Percentiles rank a stretch among this genome's conserved stretches.
phyloP scores from a whole-genome alignment of 1,140 invertebrate genomes.

The Matsumurasca onukii region DNA sequence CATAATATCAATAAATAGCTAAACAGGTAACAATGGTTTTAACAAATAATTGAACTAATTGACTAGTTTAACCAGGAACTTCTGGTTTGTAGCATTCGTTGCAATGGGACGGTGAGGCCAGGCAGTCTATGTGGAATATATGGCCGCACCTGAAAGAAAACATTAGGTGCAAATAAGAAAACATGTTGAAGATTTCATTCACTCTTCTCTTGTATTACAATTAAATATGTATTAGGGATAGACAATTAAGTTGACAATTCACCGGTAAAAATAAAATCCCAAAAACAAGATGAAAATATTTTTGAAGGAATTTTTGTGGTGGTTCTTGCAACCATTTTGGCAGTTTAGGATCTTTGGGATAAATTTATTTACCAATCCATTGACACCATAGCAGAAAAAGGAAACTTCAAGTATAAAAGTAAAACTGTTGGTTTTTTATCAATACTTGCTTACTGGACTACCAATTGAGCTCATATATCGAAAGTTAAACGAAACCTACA shows the following conservation, averaged over 20 bases:
- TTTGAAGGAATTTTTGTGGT: background rate
- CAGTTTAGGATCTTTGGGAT: background rate
- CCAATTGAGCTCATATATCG: too few relatives aligned
- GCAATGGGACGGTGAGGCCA: constrained; percentile 31
- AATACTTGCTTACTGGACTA: too few relatives aligned
- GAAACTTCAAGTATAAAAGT: too few relatives aligned
- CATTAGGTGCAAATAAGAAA: constrained; percentile 7
- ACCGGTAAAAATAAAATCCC: background rate
- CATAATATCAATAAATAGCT: too few relatives aligned
- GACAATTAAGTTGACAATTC: background rate
- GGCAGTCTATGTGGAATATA: constrained; percentile 42
- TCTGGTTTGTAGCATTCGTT: constrained; percentile 35
- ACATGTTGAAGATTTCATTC: background rate
- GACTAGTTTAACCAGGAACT: constrained; percentile 10
- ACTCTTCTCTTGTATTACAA: background rate
- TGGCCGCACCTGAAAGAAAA: constrained; percentile 40
- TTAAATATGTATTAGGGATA: background rate
- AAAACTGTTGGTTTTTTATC: too few relatives aligned
- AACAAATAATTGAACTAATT: too few relatives aligned
- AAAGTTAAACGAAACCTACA: too few relatives aligned
- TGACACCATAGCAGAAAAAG: too few relatives aligned
- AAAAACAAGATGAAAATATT: background rate
- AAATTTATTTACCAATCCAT: too few relatives aligned
- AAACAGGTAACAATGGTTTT: too few relatives aligned
- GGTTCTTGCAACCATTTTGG: background rate